Evolutionary conservation across 1,140 invertebrate genomes (phyloP), one percentile per base, ranked within the genome.

Genomic region (Cataglyphis hispanica): DNA sequence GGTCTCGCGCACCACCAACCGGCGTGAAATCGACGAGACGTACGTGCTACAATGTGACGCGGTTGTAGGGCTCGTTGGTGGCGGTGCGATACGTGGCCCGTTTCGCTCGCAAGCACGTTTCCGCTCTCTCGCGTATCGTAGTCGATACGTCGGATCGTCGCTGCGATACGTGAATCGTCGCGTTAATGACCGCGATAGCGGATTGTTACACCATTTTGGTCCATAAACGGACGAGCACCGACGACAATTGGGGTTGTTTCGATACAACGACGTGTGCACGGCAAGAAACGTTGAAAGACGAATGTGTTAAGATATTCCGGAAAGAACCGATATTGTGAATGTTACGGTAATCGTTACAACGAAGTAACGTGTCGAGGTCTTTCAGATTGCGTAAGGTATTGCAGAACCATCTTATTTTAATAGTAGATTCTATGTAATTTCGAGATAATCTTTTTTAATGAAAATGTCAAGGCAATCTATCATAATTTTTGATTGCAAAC

Each of bases 11-110:
- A 40, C 37, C 40, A 37, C 53, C 53, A 46, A 40, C 27, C 53
- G n/a, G 76, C 75, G 75, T 67, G 50, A 78, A 80, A 80, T 85
- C 84, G 74, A 85, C 84, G 84, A 85, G 75, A 85, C 75, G 84
- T 85, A 85, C 84, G 84, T 85, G 84, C 75, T 46, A 78, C 75
- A 70, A 80, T 50, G 75, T 85, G 84, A 85, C 84, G 61, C 53
- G 60, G 74, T 31, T 40, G 75, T 78, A 60, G 40, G n/a, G 25
- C 61, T 58, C 83, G 61, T 85, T 43, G 40, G 40, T 85, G 72
- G 27, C 75, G 67, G 34, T 63, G 50, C 53, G 67, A 83, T 83
- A 83, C 66, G 66, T 83, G 53, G 78, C 67, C 72, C 78, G 78
- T 83, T 83, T 61, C 78, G 37, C 67, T 61, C 78, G 67, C 43